A percentile compares a stretch with the other conserved stretches of the same genome.
Conservation (phyloP, 2,888 invertebrate genomes). For the Agrochola macilenta region DNA sequence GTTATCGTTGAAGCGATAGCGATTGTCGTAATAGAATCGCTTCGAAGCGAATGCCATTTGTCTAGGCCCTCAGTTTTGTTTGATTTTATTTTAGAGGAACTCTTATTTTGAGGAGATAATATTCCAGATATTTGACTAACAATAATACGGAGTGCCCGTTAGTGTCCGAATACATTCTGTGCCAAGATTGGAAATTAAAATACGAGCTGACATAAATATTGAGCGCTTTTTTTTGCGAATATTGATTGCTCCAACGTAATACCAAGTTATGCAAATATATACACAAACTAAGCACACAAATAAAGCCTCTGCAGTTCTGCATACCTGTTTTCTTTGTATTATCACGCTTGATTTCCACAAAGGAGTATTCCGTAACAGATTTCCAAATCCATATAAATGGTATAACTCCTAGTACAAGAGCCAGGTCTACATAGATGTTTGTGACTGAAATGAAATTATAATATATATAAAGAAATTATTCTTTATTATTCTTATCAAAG, state of each 20-base stretch:
- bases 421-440: too few relatives aligned
- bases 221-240: too few relatives aligned
- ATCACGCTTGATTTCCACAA: conserved; percentile 8
- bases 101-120: not conserved
- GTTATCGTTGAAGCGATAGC: too few relatives aligned
- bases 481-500: not conserved
- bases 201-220: conserved; percentile 10
- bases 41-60: too few relatives aligned
- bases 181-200: conserved; percentile 24
- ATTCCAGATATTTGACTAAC: not conserved
- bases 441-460: too few relatives aligned
- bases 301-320: not conserved
- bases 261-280: conserved; percentile 1
- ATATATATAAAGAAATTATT: too few relatives aligned
- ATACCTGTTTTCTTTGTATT: conserved; percentile 9
- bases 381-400: too few relatives aligned
- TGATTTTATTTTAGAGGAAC: conserved; percentile 14
- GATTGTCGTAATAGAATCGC: too few relatives aligned
- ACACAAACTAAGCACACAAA: not conserved
- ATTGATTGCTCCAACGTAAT: not conserved
- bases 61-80: too few relatives aligned
- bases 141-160: conserved; percentile 12
- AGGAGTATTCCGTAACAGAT: not conserved
- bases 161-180: conserved; percentile 19
- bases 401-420: too few relatives aligned